Base-by-base conservation (phyloP, 2,888 invertebrate genomes). In the Pemphredon lugubris region DNA sequence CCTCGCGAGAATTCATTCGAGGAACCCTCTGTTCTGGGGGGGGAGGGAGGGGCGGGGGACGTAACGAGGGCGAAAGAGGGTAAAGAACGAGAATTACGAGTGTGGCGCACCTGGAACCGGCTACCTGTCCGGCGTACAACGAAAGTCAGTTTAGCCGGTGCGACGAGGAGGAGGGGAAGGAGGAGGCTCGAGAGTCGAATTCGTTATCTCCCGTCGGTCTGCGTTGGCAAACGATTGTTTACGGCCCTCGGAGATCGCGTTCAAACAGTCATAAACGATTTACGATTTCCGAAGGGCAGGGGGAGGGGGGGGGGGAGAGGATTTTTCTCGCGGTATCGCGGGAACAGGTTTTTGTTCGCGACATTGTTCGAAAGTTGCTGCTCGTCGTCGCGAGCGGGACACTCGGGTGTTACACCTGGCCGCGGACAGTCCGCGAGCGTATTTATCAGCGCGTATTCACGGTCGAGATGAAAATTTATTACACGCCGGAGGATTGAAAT, bases 261-360 rank as follows among this genome's bases (percentile, higher is more conserved):
- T 16, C 42, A 59, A n/a, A 30, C 58, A 39, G 37, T 71, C 77
- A 37, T 70, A 68, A 74, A 71, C 77, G 77, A 74, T 71, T 76
- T 71, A 65, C 44, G 59, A 50, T 64, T 18, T 53, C 21, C 42
- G 30, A 6, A 34, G 3, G 32, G 37, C 26, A 20, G 45, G 7
- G 45, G 51, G 39, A n/a, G n/a, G n/a, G n/a, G n/a, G n/a, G n/a
- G n/a, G n/a, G n/a, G n/a, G n/a, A n/a, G n/a, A n/a, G n/a, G n/a
- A n/a, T n/a, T n/a, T n/a, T 2, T 58, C 40, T 21, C 21, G 13
- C 30, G 30, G 30, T 9, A 1, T 40, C 34, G 53, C 54, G 40
- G 39, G 44, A 47, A 39, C 53, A 53, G 57, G 53, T 51, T 71
- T 71, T 50, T 67, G 37, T n/a, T 32, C 30, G 39, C 50, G 54